Percentiles rank a stretch among this genome's conserved stretches.
phyloP scores from a whole-genome alignment of 2,888 invertebrate genomes.

The Philhelius pedissequus region DNA sequence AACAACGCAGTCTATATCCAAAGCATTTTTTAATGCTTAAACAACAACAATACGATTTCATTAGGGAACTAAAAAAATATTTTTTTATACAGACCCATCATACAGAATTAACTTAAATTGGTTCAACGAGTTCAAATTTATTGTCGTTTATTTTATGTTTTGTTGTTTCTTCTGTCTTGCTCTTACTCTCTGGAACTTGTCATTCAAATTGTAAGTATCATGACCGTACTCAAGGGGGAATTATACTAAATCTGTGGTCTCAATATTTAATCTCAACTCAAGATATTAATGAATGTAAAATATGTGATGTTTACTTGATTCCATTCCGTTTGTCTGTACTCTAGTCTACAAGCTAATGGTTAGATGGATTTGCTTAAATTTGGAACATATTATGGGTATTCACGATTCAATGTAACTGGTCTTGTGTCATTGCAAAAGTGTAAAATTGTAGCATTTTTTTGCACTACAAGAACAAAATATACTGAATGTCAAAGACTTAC shows the following conservation, averaged over 20 bases:
- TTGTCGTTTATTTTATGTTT: slow-evolving; percentile 61
- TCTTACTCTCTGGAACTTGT: not conserved
- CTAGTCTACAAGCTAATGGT: too few relatives aligned
- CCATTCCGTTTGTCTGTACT: too few relatives aligned
- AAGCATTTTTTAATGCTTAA: not conserved
- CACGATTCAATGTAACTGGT: too few relatives aligned
- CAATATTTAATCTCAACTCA: too few relatives aligned
- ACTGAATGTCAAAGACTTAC: too few relatives aligned
- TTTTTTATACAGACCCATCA: slow-evolving; percentile 43
- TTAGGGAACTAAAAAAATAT: slow-evolving; percentile 34
- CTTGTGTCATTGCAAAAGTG: too few relatives aligned
- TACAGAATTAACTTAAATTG: slow-evolving; percentile 71
- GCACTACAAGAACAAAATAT: too few relatives aligned
- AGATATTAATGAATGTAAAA: too few relatives aligned
- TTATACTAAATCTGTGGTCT: not conserved
- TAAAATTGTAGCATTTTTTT: too few relatives aligned
- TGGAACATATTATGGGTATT: too few relatives aligned
- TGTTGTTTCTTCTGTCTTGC: not conserved
- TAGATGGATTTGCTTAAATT: too few relatives aligned
- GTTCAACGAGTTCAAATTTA: slow-evolving; percentile 72
- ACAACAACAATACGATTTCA: slow-evolving; percentile 44
- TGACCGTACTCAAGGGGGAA: not conserved
- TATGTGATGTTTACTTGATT: too few relatives aligned
- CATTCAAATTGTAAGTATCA: not conserved
- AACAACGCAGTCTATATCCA: not conserved